A percentile compares a stretch with the other conserved stretches of the same genome.
These are phyloP conservation scores for Nezara viridula DNA, from an alignment of 2,888 invertebrate species.

Conservation along the genomic window DNA sequence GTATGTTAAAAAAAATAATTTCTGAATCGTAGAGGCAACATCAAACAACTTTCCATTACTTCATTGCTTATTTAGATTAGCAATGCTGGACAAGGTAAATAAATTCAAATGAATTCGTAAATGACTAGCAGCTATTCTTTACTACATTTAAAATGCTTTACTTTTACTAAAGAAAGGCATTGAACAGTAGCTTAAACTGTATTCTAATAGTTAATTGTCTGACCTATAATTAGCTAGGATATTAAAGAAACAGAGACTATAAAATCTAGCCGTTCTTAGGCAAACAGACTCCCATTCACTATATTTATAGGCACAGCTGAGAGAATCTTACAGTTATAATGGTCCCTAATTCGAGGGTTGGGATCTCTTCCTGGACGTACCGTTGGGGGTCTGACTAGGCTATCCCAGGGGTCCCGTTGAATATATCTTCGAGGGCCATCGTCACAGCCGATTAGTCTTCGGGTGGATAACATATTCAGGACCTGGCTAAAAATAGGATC, in stretches of 20 bases:
- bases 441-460: constrained; percentile 26
- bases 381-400: background rate
- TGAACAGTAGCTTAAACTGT: background rate
- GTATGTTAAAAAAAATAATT: too few species aligned
- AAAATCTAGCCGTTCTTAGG: background rate
- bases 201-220: background rate
- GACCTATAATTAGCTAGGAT: background rate
- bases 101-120: too few species aligned
- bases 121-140: too few species aligned
- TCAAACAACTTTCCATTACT: too few species aligned
- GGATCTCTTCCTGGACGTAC: background rate
- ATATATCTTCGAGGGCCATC: background rate
- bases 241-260: background rate
- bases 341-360: background rate
- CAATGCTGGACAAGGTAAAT: too few species aligned
- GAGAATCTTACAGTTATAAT: background rate
- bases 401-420: constrained; percentile 17
- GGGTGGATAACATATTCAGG: constrained; percentile 23
- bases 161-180: background rate
- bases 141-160: background rate
- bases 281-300: constrained; percentile 7
- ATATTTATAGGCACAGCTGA: background rate
- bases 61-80: too few species aligned
- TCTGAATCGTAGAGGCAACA: too few species aligned
- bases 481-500: background rate